Evolutionary conservation across 2,113 vertebrate species (phyloP).

Genomic region (Nothocercus julius): DNA sequence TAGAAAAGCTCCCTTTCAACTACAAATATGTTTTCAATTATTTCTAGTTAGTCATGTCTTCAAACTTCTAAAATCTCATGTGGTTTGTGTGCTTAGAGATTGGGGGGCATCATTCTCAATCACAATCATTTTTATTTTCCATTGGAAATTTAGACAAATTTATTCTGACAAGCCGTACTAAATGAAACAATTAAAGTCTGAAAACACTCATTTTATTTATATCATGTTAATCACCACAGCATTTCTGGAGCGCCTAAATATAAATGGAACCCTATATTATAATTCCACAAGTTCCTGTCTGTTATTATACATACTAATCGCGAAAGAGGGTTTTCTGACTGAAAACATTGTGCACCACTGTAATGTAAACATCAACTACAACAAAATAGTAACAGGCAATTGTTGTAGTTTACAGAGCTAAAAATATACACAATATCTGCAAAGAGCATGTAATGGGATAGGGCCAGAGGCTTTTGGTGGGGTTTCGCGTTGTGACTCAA

Average conservation of each 20-base stretch:
- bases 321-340: neutral
- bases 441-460: neutral
- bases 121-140: neutral
- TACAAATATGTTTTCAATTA: neutral
- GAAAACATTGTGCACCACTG: neutral
- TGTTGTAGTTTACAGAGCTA: neutral
- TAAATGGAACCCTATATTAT: slow-evolving; percentile 17
- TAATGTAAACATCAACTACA: neutral
- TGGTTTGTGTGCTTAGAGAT: neutral
- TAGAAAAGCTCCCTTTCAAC: neutral
- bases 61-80: neutral
- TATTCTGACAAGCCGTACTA: neutral
- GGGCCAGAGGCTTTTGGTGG: neutral
- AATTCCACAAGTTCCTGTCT: slow-evolving; percentile 22
- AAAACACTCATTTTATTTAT: slow-evolving; percentile 18
- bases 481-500: neutral
- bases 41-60: neutral
- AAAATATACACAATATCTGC: neutral
- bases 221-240: neutral
- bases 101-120: neutral
- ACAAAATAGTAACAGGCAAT: neutral
- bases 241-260: slow-evolving; percentile 5
- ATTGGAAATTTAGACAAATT: neutral
- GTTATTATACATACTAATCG: neutral
- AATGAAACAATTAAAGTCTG: neutral